Conservation (phyloP, 2,113 vertebrate genomes). For the Notarius lentiginosus region DNA sequence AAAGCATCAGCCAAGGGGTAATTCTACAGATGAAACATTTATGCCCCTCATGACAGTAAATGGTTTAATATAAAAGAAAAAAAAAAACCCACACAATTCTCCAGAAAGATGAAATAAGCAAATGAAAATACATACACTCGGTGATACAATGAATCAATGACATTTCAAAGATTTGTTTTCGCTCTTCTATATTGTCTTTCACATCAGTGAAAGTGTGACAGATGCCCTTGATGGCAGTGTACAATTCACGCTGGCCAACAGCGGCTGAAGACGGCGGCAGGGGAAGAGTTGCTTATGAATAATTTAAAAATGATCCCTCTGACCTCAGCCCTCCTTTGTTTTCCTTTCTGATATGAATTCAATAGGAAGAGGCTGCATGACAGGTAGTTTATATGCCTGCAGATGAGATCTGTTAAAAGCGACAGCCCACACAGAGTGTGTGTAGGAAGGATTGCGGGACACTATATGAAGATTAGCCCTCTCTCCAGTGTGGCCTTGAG, state of each 20-base stretch:
- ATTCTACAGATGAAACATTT: conserved; percentile 39
- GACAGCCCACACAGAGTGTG: conserved; percentile 58
- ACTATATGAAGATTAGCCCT: conserved; percentile 12
- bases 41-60: conserved; percentile 37
- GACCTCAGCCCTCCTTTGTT: conserved; percentile 74
- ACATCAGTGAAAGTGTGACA: conserved; percentile 58
- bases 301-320: conserved; percentile 74
- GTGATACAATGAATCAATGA: conserved; percentile 44
- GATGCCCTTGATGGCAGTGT: conserved; percentile 69
- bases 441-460: conserved; percentile 25
- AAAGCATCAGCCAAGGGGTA: conserved; percentile 36
- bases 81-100: neutral
- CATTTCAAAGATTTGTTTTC: conserved; percentile 38
- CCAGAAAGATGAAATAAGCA: conserved; percentile 41
- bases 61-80: conserved; percentile 9
- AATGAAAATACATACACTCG: conserved; percentile 44
- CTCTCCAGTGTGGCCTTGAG: neutral
- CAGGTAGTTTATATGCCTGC: conserved; percentile 74
- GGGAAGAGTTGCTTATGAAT: conserved; percentile 69
- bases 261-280: conserved; percentile 57
- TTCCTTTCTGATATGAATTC: conserved; percentile 76
- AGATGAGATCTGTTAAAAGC: conserved; percentile 68
- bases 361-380: conserved; percentile 67
- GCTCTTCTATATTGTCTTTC: conserved; percentile 50
- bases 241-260: conserved; percentile 70